Base-by-base conservation (phyloP, 2,797 vertebrate genomes). In the Jordanella pulchra region DNA sequence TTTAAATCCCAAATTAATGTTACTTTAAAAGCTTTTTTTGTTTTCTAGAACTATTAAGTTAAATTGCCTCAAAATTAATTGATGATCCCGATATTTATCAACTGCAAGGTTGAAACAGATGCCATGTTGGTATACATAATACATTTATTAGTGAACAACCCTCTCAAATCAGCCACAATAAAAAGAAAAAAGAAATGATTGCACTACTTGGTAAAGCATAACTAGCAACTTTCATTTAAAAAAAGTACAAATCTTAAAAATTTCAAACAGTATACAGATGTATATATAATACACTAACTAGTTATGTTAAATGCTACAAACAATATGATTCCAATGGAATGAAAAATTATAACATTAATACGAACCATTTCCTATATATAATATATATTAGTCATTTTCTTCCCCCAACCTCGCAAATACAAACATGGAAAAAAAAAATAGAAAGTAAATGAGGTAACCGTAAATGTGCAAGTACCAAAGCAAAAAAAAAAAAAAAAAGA, bases 201-300 rank as follows among this genome's bases (percentile, higher is more conserved):
- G 97, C 97, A 99, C 97, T 98, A 99, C 97, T 97, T 97, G 96
- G 96, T 98, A 98, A 99, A 99, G 97, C 97, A 98, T 96, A 99
- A 99, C 97, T 99, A 99, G 97, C 98, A 98, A 99, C 96, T 99
- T 99, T 98, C 97, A 97, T 98, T 98, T 99, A 99, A 99, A 99
- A 99, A 99, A 99, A 99, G 98, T 99, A 99, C 97, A 99, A 99
- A 99, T 99, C 96, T 99, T 99, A 99, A 99, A 99, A 99, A 99
- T 98, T 97, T 98, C 96, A 97, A 97, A 99, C 97, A 96, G 97
- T 99, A 98, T 99, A 99, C 97, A 99, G 96, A 98, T 98, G 94
- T 95, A 96, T 97, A 97, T 97, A 98, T 98, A 97, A 96, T 98
- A 98, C 96, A 99, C 96, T 96, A 96, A 96, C 97, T 97, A 99